Conservation (phyloP, 2,888 invertebrate genomes). For the Odontocolon sp. region DNA sequence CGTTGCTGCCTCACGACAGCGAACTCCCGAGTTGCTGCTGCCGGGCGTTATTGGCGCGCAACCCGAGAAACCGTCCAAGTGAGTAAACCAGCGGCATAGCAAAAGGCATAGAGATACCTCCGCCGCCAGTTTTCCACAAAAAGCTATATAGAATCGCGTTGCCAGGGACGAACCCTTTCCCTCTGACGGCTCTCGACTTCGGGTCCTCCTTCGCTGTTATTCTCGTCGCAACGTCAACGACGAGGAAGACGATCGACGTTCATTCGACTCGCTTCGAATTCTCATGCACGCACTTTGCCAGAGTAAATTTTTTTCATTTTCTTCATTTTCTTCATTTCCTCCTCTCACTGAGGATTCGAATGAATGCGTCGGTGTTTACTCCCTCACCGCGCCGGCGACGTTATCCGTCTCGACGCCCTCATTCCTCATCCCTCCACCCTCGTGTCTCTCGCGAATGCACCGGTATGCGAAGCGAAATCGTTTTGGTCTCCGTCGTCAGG, state of each 20-base stretch:
- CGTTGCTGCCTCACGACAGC: conserved; percentile 42
- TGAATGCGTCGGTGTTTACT: background rate
- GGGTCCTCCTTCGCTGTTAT: background rate
- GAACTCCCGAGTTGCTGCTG: conserved; percentile 51
- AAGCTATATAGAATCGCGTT: conserved; percentile 3
- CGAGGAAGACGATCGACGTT: background rate
- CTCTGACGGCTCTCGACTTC: background rate
- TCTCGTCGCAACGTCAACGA: conserved; percentile 7
- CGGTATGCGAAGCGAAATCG: background rate
- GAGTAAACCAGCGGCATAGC: conserved; percentile 40
- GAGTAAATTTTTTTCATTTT: conserved; percentile 8
- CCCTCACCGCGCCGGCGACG: too few relatives aligned
- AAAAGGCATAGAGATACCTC: background rate
- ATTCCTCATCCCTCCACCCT: background rate
- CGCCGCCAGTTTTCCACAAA: background rate
- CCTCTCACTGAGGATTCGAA: background rate
- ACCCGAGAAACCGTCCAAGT: conserved; percentile 59
- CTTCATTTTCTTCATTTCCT: background rate
- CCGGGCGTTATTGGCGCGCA: conserved; percentile 48
- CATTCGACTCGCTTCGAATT: background rate
- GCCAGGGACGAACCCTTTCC: conserved; percentile 27
- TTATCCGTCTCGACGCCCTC: too few relatives aligned
- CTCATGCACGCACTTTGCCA: background rate
- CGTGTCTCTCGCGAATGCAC: background rate
- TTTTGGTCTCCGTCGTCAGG: background rate